Conservation (phyloP, 2,797 vertebrate species). For the Margarornis squamiger region DNA sequence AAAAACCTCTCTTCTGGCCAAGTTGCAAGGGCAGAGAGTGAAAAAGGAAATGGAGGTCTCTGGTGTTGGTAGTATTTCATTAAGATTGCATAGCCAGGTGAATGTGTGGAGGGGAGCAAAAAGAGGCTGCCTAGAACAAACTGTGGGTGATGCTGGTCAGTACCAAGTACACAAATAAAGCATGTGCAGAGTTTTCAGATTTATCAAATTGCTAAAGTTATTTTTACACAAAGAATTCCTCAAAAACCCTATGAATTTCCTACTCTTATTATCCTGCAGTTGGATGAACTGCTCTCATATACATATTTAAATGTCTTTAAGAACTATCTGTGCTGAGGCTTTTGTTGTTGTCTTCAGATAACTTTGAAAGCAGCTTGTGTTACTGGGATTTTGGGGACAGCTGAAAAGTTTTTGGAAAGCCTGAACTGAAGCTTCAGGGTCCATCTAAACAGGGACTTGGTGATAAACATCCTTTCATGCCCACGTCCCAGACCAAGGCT, state of each 20-base stretch:
- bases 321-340: not conserved
- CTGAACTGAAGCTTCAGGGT: not conserved
- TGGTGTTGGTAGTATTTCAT: not conserved
- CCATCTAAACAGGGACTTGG: not conserved
- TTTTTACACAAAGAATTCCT: not conserved
- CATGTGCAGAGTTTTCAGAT: not conserved
- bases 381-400: not conserved
- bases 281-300: not conserved
- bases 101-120: not conserved
- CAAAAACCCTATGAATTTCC: not conserved
- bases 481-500: not conserved
- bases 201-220: not conserved
- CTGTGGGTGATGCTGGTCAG: not conserved
- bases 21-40: not conserved
- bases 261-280: not conserved
- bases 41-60: not conserved
- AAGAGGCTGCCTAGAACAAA: not conserved
- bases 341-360: not conserved
- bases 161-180: not conserved
- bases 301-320: not conserved
- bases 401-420: not conserved
- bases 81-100: not conserved
- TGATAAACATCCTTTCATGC: not conserved
- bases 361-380: not conserved
- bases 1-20: not conserved